Percentiles rank a stretch among this genome's conserved stretches.
Conservation (phyloP, 2,888 invertebrate genomes). For the Tholera decimalis region DNA sequence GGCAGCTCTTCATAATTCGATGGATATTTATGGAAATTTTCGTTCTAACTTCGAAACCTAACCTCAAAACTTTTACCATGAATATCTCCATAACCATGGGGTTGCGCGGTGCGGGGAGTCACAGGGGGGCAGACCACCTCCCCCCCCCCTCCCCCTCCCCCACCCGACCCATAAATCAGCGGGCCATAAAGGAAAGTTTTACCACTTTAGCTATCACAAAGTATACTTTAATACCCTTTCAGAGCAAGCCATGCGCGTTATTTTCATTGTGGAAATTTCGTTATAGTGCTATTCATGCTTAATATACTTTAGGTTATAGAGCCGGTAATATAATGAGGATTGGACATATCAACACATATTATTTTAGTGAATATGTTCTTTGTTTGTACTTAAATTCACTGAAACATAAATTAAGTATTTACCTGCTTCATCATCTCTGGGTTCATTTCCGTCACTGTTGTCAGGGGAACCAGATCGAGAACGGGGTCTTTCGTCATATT, state of each 20-base stretch:
- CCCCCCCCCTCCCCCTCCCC: too few relatives aligned
- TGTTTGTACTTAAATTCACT: background rate
- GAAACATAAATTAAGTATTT: constrained; percentile 24
- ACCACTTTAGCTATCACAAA: too few relatives aligned
- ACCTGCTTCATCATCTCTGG: constrained; percentile 85
- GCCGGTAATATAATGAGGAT: constrained; percentile 3
- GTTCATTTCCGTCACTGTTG: constrained; percentile 79
- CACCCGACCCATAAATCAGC: too few relatives aligned
- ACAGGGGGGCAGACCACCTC: too few relatives aligned
- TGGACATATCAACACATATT: background rate
- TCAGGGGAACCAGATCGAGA: constrained; percentile 79
- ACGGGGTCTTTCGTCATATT: constrained; percentile 83
- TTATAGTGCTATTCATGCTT: background rate
- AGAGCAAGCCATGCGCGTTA: background rate
- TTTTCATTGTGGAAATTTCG: background rate
- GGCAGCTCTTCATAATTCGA: too few relatives aligned
- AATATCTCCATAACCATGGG: too few relatives aligned
- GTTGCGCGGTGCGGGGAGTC: too few relatives aligned
- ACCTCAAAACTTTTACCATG: too few relatives aligned
- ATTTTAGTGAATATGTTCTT: background rate
- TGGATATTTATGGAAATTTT: too few relatives aligned
- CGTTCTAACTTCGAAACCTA: too few relatives aligned
- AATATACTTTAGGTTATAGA: background rate
- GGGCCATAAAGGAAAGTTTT: too few relatives aligned
- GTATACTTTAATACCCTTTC: background rate